Evolutionary conservation across 2,113 vertebrate genomes (phyloP).

Genomic region (Cyphomyrus discorhynchus): DNA sequence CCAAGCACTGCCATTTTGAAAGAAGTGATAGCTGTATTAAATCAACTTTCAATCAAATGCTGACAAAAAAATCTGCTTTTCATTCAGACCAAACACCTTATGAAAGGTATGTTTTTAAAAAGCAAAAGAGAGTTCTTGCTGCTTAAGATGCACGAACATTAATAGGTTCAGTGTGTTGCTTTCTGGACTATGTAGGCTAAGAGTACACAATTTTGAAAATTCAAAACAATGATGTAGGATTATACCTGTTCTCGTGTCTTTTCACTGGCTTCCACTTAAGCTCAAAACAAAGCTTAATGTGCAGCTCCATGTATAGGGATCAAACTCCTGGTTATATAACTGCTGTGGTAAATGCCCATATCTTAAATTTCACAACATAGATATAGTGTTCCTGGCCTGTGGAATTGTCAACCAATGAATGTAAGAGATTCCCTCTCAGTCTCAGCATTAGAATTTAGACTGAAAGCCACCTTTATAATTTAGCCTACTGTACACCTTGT

Average conservation of each 20-base stretch:
- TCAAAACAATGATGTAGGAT: neutral
- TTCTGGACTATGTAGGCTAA: neutral
- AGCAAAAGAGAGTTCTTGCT: neutral
- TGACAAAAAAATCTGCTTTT: neutral
- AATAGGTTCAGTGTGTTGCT: neutral
- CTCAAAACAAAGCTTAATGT: neutral
- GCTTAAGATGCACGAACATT: neutral
- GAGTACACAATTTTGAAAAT: neutral
- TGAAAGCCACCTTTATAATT: neutral
- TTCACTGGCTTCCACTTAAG: neutral
- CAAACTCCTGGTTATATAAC: neutral
- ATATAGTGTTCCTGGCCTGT: neutral
- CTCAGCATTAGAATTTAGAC: neutral
- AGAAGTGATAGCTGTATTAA: neutral
- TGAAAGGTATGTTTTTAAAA: neutral
- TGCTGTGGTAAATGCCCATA: neutral
- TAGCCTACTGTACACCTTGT: neutral
- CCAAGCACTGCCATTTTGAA: neutral
- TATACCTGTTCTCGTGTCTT: neutral
- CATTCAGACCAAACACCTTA: neutral
- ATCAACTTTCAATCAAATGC: neutral
- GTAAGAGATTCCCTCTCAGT: neutral
- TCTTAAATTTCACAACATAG: neutral
- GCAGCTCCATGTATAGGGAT: neutral
- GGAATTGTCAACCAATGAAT: neutral